Percentiles rank a stretch among this genome's conserved stretches.
These are phyloP conservation scores for Leuciscus waleckii DNA, from an alignment of 2,797 vertebrate genomes.

Conservation along the genomic window DNA sequence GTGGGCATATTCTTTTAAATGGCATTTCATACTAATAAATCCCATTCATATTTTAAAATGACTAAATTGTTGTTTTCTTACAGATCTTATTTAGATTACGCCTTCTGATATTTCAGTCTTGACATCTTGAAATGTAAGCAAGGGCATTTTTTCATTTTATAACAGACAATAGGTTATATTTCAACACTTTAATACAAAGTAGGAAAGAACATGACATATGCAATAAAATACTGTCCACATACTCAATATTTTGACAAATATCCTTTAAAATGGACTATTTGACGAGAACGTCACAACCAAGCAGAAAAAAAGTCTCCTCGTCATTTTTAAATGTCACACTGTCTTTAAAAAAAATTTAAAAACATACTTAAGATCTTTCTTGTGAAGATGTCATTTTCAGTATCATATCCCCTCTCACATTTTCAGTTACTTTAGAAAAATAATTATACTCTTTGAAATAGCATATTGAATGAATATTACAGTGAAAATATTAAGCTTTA, in stretches of 20 bases:
- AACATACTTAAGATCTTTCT: slow-evolving; percentile 73
- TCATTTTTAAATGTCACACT: slow-evolving; percentile 43
- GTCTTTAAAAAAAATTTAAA: slow-evolving; percentile 75
- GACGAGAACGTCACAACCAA: slow-evolving; percentile 52
- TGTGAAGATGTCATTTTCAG: slow-evolving; percentile 67
- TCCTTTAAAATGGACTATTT: slow-evolving; percentile 32
- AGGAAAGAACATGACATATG: slow-evolving; percentile 61
- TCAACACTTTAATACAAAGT: slow-evolving; percentile 76
- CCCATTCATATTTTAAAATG: too few species aligned
- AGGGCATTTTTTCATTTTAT: background rate
- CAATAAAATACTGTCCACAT: slow-evolving; percentile 58
- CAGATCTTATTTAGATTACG: background rate
- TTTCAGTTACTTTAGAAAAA: slow-evolving; percentile 68
- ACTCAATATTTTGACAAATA: slow-evolving; percentile 54
- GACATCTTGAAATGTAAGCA: background rate
- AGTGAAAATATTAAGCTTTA: slow-evolving; percentile 49
- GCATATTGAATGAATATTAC: slow-evolving; percentile 51
- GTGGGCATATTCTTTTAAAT: background rate
- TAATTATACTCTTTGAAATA: slow-evolving; percentile 72
- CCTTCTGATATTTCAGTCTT: background rate
- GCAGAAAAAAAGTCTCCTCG: slow-evolving; percentile 24
- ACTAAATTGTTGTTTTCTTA: background rate
- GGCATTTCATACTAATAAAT: background rate
- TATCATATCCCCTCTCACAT: slow-evolving; percentile 6
- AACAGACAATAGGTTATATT: slow-evolving; percentile 61